A percentile compares a stretch with the other conserved stretches of the same genome.
These are phyloP conservation scores for Leptothorax acervorum DNA, from an alignment of 2,888 invertebrate species.

Conservation along the genomic window DNA sequence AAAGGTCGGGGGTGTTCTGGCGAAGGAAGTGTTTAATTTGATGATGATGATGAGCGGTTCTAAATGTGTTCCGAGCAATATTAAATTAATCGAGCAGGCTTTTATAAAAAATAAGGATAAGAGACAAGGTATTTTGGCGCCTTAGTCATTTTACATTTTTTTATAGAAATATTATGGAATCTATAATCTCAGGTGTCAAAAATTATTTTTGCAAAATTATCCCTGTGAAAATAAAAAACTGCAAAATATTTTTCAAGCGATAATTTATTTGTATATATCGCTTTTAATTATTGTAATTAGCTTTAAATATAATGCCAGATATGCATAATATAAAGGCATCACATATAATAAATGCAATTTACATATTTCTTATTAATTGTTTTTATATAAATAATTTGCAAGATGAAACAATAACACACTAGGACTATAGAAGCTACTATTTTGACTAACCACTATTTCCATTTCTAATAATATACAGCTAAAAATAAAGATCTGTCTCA, in stretches of 20 bases:
- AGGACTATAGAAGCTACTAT: neutral
- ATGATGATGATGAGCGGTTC: slow-evolving; percentile 26
- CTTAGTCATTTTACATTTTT: neutral
- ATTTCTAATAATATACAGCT: neutral
- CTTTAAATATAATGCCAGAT: too few relatives aligned
- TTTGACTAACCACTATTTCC: neutral
- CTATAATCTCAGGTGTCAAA: neutral
- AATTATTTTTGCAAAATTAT: neutral
- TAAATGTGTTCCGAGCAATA: neutral
- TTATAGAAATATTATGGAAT: neutral
- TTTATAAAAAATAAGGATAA: neutral
- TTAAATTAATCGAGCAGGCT: slow-evolving; percentile 20
- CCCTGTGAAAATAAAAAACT: neutral
- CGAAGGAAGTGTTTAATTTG: slow-evolving; percentile 45
- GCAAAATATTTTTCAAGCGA: neutral
- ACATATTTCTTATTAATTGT: neutral
- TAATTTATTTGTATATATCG: neutral
- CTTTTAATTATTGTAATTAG: neutral
- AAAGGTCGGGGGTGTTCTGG: slow-evolving; percentile 26
- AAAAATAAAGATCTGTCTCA: neutral
- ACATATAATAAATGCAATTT: neutral
- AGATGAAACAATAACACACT: neutral
- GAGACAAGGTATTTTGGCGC: neutral
- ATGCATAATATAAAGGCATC: neutral
- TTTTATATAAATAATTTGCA: neutral